These are phyloP conservation scores for Lycopodina hypogea DNA, from an alignment of 37 sponge, comb jelly and placozoan species.

Conservation along the genomic window DNA sequence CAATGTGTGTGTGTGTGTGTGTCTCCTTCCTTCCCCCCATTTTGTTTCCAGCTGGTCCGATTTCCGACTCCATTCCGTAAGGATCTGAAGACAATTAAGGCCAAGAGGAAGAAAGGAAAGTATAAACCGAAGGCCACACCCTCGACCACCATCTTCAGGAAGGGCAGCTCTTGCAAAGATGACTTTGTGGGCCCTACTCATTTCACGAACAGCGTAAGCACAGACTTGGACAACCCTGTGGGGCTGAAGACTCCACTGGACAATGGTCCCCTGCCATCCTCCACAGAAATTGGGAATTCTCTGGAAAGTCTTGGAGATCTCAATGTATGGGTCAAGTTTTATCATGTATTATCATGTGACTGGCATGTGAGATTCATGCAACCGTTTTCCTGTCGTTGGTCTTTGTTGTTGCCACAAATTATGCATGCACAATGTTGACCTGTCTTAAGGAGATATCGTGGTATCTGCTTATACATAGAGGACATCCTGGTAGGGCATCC, in stretches of 20 bases:
- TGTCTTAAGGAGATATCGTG: too few species aligned
- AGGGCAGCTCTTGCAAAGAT: constrained; percentile 34
- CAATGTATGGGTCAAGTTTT: background rate
- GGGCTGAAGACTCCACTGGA: background rate
- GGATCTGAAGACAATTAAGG: constrained; percentile 42
- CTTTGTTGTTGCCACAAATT: too few species aligned
- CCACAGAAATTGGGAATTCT: background rate
- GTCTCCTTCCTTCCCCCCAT: background rate
- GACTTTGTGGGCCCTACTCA: constrained; percentile 34
- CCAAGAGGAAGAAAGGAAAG: constrained; percentile 47
- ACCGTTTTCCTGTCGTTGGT: too few species aligned
- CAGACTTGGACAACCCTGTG: background rate
- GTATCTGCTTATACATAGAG: too few species aligned
- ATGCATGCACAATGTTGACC: too few species aligned
- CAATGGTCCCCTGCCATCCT: background rate
- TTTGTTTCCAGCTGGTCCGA: constrained; percentile 49
- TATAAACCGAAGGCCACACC: constrained; percentile 49
- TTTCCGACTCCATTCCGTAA: constrained; percentile 75
- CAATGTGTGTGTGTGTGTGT: constrained; percentile 1
- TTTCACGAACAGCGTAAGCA: background rate
- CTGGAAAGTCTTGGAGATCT: constrained; percentile 5
- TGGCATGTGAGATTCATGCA: too few species aligned
- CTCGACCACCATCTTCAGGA: constrained; percentile 70
- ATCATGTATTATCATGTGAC: too few species aligned
- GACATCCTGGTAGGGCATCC: too few species aligned